Evolutionary conservation across 2,888 invertebrate species (phyloP).

Genomic region (Caenorhabditis sp.): DNA sequence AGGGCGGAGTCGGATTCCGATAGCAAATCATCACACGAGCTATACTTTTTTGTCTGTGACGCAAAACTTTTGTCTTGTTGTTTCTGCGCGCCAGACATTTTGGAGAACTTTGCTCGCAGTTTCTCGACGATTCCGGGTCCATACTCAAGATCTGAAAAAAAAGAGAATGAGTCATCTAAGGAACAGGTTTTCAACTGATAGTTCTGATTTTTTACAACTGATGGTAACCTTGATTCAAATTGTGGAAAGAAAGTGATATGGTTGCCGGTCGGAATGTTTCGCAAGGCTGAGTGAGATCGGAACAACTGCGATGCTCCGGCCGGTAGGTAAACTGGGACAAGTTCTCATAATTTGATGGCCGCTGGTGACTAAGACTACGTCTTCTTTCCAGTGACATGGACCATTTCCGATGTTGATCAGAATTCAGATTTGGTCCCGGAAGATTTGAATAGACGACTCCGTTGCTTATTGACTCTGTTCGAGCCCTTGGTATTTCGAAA

Average conservation of each 20-base stretch:
- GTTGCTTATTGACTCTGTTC: slow-evolving; percentile 13
- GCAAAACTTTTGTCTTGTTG: slow-evolving; percentile 26
- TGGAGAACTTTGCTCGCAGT: slow-evolving; percentile 71
- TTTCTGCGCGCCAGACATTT: slow-evolving; percentile 63
- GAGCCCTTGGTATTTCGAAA: slow-evolving; percentile 29
- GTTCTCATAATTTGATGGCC: slow-evolving; percentile 37
- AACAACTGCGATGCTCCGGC: slow-evolving; percentile 58
- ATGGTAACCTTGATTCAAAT: slow-evolving; percentile 51
- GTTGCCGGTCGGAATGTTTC: slow-evolving; percentile 51
- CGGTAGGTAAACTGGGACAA: slow-evolving; percentile 33
- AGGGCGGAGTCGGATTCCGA: slow-evolving; percentile 41
- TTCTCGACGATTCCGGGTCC: slow-evolving; percentile 76
- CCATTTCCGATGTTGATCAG: slow-evolving; percentile 33
- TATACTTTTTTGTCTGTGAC: slow-evolving; percentile 50
- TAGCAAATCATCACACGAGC: slow-evolving; percentile 58
- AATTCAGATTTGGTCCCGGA: background rate
- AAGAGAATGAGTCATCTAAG: background rate
- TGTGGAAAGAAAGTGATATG: slow-evolving; percentile 57
- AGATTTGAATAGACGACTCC: slow-evolving; percentile 52
- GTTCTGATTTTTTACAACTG: slow-evolving; percentile 15
- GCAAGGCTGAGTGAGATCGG: slow-evolving; percentile 49
- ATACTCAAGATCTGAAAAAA: slow-evolving; percentile 74
- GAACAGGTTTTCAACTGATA: slow-evolving; percentile 16
- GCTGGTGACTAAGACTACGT: slow-evolving; percentile 29
- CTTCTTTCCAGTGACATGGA: slow-evolving; percentile 55